phyloP scores from a whole-genome alignment of 1,140 invertebrate species.

The Brachionus koreanus region DNA sequence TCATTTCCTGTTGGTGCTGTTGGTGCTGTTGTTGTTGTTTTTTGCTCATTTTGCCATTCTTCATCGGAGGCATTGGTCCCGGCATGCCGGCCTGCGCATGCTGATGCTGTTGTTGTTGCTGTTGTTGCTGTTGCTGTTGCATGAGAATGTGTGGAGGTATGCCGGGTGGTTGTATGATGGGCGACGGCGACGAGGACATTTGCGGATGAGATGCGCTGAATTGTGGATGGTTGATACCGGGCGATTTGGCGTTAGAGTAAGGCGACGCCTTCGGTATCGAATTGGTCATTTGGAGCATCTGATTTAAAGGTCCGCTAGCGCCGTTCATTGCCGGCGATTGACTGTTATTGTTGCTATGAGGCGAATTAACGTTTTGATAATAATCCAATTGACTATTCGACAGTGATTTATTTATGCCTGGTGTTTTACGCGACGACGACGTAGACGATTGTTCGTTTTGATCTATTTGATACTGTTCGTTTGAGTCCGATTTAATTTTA shows the following conservation, averaged over 20 bases:
- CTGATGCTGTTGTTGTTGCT: not conserved
- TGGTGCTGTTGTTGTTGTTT: constrained; percentile 25
- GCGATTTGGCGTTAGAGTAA: constrained; percentile 30
- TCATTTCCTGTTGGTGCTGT: constrained; percentile 24
- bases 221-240: constrained; percentile 10
- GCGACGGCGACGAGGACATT: constrained; percentile 15
- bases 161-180: not conserved
- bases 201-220: not conserved
- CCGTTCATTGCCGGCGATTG: constrained; percentile 29
- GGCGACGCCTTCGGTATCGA: constrained; percentile 33
- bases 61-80: not conserved
- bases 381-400: constrained; percentile 19
- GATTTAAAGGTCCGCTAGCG: not conserved
- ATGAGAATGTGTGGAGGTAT: not conserved
- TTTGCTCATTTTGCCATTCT: constrained; percentile 28
- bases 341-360: constrained; percentile 1
- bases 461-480: not conserved
- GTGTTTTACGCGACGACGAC: not conserved
- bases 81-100: not conserved
- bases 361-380: constrained; percentile 3
- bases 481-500: not conserved
- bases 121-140: not conserved
- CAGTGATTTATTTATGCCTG: constrained; percentile 2
- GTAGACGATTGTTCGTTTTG: not conserved
- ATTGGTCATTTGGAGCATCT: constrained; percentile 44